These are phyloP conservation scores for Garra rufa DNA, from an alignment of 2,113 vertebrate genomes.

Conservation along the genomic window DNA sequence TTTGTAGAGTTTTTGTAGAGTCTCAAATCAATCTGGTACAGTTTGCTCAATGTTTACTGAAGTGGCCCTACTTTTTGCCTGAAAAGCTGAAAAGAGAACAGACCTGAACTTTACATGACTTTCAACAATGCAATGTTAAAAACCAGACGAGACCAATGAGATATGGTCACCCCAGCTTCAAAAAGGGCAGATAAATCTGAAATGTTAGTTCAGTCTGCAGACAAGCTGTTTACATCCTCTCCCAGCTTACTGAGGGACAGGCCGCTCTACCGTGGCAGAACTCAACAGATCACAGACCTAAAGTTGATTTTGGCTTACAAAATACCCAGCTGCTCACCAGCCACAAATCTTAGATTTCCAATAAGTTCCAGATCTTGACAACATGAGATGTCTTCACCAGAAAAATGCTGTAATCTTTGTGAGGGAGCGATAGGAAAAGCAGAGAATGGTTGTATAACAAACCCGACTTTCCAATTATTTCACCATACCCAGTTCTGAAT, in stretches of 20 bases:
- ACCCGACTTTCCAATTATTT: not conserved
- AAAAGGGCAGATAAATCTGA: slow-evolving; percentile 34
- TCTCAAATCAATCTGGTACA: slow-evolving; percentile 13
- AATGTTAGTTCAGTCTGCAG: slow-evolving; percentile 36
- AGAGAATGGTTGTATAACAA: not conserved
- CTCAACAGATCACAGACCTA: slow-evolving; percentile 26
- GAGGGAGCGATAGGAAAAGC: not conserved
- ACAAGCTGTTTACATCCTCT: slow-evolving; percentile 38
- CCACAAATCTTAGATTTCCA: slow-evolving; percentile 19
- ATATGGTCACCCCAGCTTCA: slow-evolving; percentile 23
- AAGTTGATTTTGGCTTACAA: slow-evolving; percentile 40
- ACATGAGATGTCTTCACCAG: not conserved
- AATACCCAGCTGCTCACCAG: slow-evolving; percentile 38
- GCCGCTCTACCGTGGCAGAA: slow-evolving; percentile 23
- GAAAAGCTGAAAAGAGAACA: not conserved
- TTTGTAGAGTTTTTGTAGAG: not conserved
- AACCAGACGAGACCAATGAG: slow-evolving; percentile 15
- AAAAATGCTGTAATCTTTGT: slow-evolving; percentile 18
- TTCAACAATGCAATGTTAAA: slow-evolving; percentile 31
- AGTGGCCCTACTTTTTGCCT: not conserved
- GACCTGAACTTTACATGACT: slow-evolving; percentile 28
- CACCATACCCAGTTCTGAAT: not conserved
- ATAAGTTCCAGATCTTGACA: slow-evolving; percentile 30
- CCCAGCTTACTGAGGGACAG: slow-evolving; percentile 34
- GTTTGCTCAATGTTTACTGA: not conserved